Base-by-base conservation (phyloP, 2,113 vertebrate genomes). In the Callopanchax toddi region DNA sequence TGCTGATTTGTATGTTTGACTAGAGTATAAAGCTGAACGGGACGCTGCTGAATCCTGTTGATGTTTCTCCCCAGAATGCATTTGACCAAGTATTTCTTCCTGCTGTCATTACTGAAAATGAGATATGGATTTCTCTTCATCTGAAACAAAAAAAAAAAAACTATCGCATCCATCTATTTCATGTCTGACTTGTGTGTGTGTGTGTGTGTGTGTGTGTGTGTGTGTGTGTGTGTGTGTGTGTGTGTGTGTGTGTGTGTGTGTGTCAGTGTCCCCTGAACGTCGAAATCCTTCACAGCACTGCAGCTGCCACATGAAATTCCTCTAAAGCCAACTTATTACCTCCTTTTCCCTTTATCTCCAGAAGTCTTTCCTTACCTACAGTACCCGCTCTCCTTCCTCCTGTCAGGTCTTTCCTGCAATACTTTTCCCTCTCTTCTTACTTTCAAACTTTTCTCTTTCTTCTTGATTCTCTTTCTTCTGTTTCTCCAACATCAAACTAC, bases 231-330 rank as follows among this genome's bases (percentile, higher is more conserved):
- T 71, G 67, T 57, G 60, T 71, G 74, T 74, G 67, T 57, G 60
- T 71, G 74, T 74, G 67, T 57, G 60, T 71, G 74, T 74, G 67
- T 57, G 60, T 71, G 74, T 74, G 67, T 57, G 60, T 69, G 61
- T 5, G 25, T 60, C 34, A 75, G 56, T 44, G 60, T 67, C 48
- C 76, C 58, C 60, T 60, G 68, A 55, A 58, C 46, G 2, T 62
- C 52, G 1, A 25, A 17, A 83, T 88, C 75, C 75, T 80, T 85
- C 79, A 82, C 16, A 25, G 36, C 60, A 4, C 36, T 20, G 63
- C 56, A 4, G 39, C 44, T 60, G 46, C 57, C 23, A 48, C 61
- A 45, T 76, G 49, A 50, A 79, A 69, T 53, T 23, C 74, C 61
- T 65, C 43, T 10, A 58, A 67, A 58, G 21, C 67, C 60, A 25